Evolutionary conservation across 2,113 vertebrate genomes (phyloP).

Genomic region (Siniperca chuatsi): DNA sequence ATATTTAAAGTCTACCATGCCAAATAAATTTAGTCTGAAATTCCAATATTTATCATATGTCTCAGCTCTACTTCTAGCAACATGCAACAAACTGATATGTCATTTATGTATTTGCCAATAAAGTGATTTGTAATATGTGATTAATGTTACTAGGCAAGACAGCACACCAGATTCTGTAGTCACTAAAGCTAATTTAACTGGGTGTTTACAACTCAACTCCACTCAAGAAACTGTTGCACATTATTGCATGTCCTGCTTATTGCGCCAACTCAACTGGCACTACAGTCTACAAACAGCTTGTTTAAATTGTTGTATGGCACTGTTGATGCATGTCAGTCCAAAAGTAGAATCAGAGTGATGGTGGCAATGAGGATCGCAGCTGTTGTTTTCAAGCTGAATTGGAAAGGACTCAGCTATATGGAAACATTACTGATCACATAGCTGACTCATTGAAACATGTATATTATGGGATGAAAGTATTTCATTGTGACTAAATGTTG

Average conservation of each 20-base stretch:
- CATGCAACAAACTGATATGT: neutral
- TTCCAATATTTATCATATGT: neutral
- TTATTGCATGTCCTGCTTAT: neutral
- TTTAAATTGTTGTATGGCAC: slow-evolving; percentile 11
- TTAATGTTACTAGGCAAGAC: neutral
- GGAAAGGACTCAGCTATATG: neutral
- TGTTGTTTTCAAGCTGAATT: slow-evolving; percentile 51
- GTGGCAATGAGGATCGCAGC: slow-evolving; percentile 25
- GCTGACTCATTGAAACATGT: slow-evolving; percentile 5
- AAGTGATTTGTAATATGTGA: neutral
- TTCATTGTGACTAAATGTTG: neutral
- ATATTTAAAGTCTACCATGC: neutral
- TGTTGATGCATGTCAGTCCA: slow-evolving; percentile 26
- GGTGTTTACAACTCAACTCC: neutral
- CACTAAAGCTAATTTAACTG: neutral
- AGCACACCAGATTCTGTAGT: neutral
- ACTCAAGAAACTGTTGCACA: neutral
- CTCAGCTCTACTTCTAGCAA: too few species aligned
- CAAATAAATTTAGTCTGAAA: neutral
- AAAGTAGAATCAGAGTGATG: slow-evolving; percentile 31
- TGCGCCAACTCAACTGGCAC: slow-evolving; percentile 15
- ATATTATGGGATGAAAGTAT: neutral
- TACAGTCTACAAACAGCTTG: slow-evolving; percentile 38
- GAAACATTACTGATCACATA: slow-evolving; percentile 8
- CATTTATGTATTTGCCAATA: neutral